Conservation (phyloP, 2,113 vertebrate genomes). For the Oceanodroma tethys region DNA sequence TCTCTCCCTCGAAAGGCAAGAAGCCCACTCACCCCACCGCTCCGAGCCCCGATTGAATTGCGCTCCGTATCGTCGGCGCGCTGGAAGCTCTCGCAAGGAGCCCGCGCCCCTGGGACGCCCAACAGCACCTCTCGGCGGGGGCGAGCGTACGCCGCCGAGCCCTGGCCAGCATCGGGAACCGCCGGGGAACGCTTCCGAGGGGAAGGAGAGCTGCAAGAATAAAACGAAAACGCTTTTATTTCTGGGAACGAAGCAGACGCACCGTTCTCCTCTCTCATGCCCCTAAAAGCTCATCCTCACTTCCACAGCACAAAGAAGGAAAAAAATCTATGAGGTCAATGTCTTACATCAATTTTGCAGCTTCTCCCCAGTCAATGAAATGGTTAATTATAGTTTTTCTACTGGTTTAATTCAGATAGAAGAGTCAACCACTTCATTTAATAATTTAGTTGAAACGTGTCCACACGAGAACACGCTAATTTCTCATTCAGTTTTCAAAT, state of each 20-base stretch:
- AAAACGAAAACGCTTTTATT: neutral
- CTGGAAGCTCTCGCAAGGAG: neutral
- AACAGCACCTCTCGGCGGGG: neutral
- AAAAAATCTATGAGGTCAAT: slow-evolving; percentile 6
- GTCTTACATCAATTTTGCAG: neutral
- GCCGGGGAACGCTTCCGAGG: neutral
- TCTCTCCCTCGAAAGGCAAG: neutral
- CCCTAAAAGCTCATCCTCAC: neutral
- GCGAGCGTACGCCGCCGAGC: accelerated
- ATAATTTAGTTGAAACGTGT: slow-evolving; percentile 59
- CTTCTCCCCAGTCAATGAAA: slow-evolving; percentile 56
- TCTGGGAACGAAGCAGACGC: neutral
- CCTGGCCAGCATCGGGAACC: neutral
- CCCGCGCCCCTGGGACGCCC: neutral
- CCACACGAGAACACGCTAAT: slow-evolving; percentile 45
- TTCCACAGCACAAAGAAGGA: neutral
- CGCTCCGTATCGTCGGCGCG: accelerated
- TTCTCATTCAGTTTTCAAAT: slow-evolving; percentile 66
- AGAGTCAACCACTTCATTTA: slow-evolving; percentile 62
- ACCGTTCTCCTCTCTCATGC: neutral
- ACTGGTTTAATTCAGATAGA: slow-evolving; percentile 48
- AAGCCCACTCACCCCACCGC: neutral
- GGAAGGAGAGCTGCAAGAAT: neutral
- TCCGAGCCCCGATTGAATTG: neutral
- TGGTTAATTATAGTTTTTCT: slow-evolving; percentile 64